Evolutionary conservation across 2,113 vertebrate genomes (phyloP), one percentile per base, ranked within the genome.

Genomic region (Gasterosteus aculeatus): DNA sequence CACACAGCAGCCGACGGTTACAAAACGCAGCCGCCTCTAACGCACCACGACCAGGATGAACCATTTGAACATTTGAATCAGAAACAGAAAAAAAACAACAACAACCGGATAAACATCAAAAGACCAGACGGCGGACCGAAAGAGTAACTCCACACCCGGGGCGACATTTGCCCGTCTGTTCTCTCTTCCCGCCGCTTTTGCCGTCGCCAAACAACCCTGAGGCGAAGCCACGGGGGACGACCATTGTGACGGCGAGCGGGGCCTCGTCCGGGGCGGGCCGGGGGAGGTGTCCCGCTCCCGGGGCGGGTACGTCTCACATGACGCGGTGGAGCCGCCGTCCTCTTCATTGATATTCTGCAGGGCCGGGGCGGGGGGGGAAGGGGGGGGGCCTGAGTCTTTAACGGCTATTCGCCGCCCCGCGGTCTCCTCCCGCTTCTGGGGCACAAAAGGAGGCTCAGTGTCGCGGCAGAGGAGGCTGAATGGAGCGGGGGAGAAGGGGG

Each of bases 381-480:
- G 33, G 33, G 33, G 33, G 72, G 82, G 69, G 77, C 66, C 80
- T 81, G 88, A 92, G 90, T 93, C 88, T 88, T 88, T 91, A 93
- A 90, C 80, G 82, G 89, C 82, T 88, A 91, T 92, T 94, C 92
- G 92, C 92, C 87, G 89, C 86, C 15, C 22, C 22, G 77, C 63
- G 79, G 86, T 89, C 87, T 92, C 87, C 84, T 89, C 87, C 82
- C 79, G 89, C 86, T 84, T 75, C 77, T 72, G 68, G 77, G 81
- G 82, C 87, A 93, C 93, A 93, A 93, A 93, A 33, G 5, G 93
- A 90, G 78, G 75, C 82, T 87, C 89, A 93, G 90, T 93, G 92
- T 93, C 66, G 35, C 22, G 35, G 72, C 82, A 89, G 83, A 89
- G 69, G 87, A 85, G 87, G 80, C 85, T 91, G 85, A 91, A 91